Evolutionary conservation across 2,797 vertebrate species (phyloP).

Genomic region (Enteromius viviparus): DNA sequence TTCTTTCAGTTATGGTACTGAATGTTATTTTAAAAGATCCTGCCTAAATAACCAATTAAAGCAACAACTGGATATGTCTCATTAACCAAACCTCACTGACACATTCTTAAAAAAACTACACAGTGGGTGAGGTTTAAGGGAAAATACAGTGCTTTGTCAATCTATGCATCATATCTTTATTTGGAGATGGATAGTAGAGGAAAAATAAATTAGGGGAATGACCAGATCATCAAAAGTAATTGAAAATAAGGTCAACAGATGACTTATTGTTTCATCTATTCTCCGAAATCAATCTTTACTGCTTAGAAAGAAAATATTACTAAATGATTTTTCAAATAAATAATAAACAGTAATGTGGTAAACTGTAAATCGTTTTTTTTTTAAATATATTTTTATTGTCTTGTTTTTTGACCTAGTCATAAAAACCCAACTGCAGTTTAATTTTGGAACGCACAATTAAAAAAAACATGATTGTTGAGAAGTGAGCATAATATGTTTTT

Average conservation of each 20-base stretch:
- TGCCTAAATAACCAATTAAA: not conserved
- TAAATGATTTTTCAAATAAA: not conserved
- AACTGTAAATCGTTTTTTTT: not conserved
- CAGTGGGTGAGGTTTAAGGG: not conserved
- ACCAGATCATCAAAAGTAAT: not conserved
- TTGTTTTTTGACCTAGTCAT: too few relatives aligned
- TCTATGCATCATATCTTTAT: not conserved
- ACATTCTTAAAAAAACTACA: not conserved
- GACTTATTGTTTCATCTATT: not conserved
- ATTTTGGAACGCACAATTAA: too few relatives aligned
- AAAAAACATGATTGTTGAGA: too few relatives aligned
- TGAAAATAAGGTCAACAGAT: not conserved
- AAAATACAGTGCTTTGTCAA: not conserved
- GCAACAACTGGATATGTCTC: not conserved
- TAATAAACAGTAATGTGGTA: not conserved
- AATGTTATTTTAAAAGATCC: not conserved
- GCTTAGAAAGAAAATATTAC: not conserved
- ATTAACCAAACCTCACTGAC: not conserved
- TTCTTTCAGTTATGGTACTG: not conserved
- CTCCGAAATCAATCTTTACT: not conserved
- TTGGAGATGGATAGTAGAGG: not conserved
- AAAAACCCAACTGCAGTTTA: too few relatives aligned
- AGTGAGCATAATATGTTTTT: too few relatives aligned
- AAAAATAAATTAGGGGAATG: not conserved
- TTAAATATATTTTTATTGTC: too few relatives aligned